Evolutionary conservation across 2,113 vertebrate species (phyloP), one percentile per base, ranked within the genome.

Genomic region (Helogale parvula): DNA sequence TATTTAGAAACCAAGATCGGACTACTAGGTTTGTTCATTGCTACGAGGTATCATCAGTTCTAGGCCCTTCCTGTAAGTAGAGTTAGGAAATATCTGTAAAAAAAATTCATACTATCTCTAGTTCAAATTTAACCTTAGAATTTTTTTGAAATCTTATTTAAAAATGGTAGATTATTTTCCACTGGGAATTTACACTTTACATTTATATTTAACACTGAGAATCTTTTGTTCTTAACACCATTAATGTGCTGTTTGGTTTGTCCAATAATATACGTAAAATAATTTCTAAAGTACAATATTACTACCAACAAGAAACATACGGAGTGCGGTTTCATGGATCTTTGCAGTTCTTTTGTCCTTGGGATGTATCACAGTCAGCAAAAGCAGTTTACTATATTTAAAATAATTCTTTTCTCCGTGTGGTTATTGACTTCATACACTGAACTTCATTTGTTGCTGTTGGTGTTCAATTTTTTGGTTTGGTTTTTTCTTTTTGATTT

Each of bases 341-440:
- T 93, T 54, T 91, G 23, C 29, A 76, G 33, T 65, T 91, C 52
- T 92, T 90, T 81, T 81, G 89, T 84, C 81, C 50, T 91, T 93
- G 84, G 25, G 81, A 38, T 94, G 41, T 68, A 87, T 87, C 60
- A 84, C 71, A 60, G 25, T 82, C 65, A 85, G n/a, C 94, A 83
- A 29, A 65, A 93, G 35, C 50, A 89, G 57, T 85, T 96, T 77
- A 79, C 33, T 95, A 21, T 86, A 72, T 69, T 96, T 86, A 47
- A 96, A 92, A 83, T 33, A 97, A 95, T 82, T 96, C 38, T 90
- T 82, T 91, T 71, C 35, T 95, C 82, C 92, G 21, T 63, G 88
- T 14, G 25, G 63, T 92, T 95, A 93, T 87, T 7, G 16, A 71
- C 87, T 97, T 94, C 88, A 54, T 81, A 88, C 7, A 31, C 45